Evolutionary conservation across 2,113 vertebrate species (phyloP), one percentile per base, ranked within the genome.

Genomic region (Trogon melanurus): DNA sequence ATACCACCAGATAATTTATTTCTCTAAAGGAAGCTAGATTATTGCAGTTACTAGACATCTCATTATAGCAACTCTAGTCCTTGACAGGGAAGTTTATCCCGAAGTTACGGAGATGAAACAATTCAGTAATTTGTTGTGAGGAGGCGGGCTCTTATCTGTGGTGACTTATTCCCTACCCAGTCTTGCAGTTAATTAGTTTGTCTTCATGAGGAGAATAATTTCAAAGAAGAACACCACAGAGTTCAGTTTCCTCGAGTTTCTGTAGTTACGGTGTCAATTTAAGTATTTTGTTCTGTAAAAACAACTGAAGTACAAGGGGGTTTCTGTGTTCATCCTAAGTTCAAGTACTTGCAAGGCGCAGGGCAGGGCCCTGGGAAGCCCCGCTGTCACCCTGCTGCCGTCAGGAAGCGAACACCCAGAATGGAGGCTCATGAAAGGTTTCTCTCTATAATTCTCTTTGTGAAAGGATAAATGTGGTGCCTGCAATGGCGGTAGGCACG

Each of bases 101-200:
- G 1, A 64, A 95, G 85, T 90, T 81, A 38, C 15, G 29, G 50
- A 74, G 85, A 84, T 90, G 88, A 92, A 92, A 81, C 82, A 81
- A 53, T 50, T 47, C 21, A 12, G 65, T 75, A 25, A 54, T 79
- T 76, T 88, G 81, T 85, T 65, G 58, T 48, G 25, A 70, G 84
- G 81, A 76, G 58, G 66, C 0, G 10, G 17, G 48, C 79, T 72
- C 21, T 88, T 91, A 67, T 76, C 85, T 82, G 51, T 38, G 54
- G 25, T 80, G 84, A 48, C 91, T 79, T 62, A 88, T 18, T 96
- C 94, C 91, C 89, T 56, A 2, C 0, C 0, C 67, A 89, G 75
- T 44, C 91, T 65, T 90, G 82, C 60, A 32, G 72, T 85, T 93
- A 93, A 96, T 96, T 88, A 91, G 34, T 71, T 94, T 90, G 22